Evolutionary conservation across 37 sponge, comb jelly and placozoan genomes (phyloP).

Genomic region (Hormiphora californensis): DNA sequence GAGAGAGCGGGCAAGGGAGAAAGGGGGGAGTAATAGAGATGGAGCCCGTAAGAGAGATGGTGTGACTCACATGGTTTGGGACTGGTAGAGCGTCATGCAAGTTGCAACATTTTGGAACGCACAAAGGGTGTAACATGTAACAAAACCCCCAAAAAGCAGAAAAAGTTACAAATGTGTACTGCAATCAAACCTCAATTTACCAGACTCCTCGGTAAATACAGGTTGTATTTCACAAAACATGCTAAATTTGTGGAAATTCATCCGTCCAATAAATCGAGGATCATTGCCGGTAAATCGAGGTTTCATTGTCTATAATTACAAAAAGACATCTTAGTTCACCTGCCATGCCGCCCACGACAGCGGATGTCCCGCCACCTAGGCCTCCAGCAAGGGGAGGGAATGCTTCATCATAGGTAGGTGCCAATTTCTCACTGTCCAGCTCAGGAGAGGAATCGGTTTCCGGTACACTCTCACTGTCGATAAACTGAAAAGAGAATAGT

Average conservation of each 20-base stretch:
- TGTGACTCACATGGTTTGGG: too few species aligned
- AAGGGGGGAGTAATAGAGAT: too few species aligned
- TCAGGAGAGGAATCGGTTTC: neutral
- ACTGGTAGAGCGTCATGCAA: too few species aligned
- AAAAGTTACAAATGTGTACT: too few species aligned
- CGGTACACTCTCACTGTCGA: neutral
- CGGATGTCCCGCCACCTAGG: neutral
- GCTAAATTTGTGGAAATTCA: neutral
- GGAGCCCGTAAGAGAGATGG: too few species aligned
- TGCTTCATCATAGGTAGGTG: slow-evolving; percentile 15
- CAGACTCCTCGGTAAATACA: too few species aligned
- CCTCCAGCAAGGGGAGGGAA: slow-evolving; percentile 25
- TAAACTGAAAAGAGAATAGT: neutral
- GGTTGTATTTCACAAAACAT: neutral
- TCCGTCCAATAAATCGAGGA: neutral
- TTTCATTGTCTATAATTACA: neutral
- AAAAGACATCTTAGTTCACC: too few species aligned
- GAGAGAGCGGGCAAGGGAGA: too few species aligned
- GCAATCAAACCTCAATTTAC: too few species aligned
- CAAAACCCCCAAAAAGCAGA: too few species aligned
- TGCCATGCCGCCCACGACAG: neutral
- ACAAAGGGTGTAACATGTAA: too few species aligned
- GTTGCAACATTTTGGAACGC: too few species aligned
- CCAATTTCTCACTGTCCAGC: neutral
- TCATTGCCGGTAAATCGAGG: neutral